phyloP scores from a whole-genome alignment of 1,140 invertebrate genomes.

The Aphaenogaster floridana region DNA sequence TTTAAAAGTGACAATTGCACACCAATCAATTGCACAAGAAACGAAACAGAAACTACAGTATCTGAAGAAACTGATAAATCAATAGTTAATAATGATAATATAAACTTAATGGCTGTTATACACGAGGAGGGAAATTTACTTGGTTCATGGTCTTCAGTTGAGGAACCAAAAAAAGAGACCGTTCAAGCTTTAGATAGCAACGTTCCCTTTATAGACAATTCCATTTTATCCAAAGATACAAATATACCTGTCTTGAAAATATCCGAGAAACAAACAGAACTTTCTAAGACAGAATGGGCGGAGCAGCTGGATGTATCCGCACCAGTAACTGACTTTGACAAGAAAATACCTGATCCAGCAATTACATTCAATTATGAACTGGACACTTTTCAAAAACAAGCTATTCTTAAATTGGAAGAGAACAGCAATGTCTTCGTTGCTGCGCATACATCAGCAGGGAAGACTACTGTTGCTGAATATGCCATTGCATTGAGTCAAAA shows the following conservation, averaged over 20 bases:
- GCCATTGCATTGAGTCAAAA: slow-evolving; percentile 97
- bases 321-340: slow-evolving; percentile 94
- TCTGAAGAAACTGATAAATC: slow-evolving; percentile 36
- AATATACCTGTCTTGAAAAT: slow-evolving; percentile 88
- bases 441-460: slow-evolving; percentile 99
- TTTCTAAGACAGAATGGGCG: slow-evolving; percentile 92
- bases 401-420: slow-evolving; percentile 97
- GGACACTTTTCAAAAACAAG: slow-evolving; percentile 98
- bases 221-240: slow-evolving; percentile 81
- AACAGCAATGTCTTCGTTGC: slow-evolving; percentile 99
- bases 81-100: slow-evolving; percentile 56
- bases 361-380: slow-evolving; percentile 96
- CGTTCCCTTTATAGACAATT: slow-evolving; percentile 76
- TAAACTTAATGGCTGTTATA: slow-evolving; percentile 83
- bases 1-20: slow-evolving; percentile 87
- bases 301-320: slow-evolving; percentile 93
- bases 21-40: slow-evolving; percentile 72
- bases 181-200: neutral
- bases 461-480: slow-evolving; percentile 99
- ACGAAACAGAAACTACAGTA: neutral
- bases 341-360: slow-evolving; percentile 94
- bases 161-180: slow-evolving; percentile 55
- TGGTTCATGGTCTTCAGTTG: slow-evolving; percentile 62
- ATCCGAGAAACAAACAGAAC: slow-evolving; percentile 80
- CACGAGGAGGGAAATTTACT: slow-evolving; percentile 77